Evolutionary conservation across 2,888 invertebrate genomes (phyloP).

Genomic region (Tachina lurida): DNA sequence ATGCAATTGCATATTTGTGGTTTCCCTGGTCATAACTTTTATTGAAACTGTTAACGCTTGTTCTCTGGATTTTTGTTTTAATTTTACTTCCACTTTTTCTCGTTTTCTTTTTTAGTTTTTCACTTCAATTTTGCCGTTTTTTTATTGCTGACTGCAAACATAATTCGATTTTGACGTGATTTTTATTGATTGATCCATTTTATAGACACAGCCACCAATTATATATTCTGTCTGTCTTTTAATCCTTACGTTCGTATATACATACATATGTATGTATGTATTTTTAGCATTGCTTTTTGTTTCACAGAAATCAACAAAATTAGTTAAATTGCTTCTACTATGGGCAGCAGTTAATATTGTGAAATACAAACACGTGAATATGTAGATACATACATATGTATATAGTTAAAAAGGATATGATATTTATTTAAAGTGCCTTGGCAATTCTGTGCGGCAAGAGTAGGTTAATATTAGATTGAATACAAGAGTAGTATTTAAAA

Average conservation of each 20-base stretch:
- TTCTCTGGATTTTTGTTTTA: conserved; percentile 3
- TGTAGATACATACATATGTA: too few species aligned
- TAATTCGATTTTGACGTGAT: conserved; percentile 53
- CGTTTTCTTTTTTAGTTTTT: conserved; percentile 14
- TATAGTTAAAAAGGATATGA: too few species aligned
- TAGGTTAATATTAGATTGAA: too few species aligned
- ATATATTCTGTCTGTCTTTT: neutral
- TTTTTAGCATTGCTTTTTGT: conserved; percentile 5
- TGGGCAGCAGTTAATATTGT: neutral
- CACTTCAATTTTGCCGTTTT: neutral
- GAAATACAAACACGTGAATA: too few species aligned
- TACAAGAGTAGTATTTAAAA: too few species aligned
- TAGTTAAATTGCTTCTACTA: conserved; percentile 2
- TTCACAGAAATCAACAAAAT: neutral
- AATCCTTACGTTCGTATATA: neutral
- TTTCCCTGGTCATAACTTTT: conserved; percentile 44
- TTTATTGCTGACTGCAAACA: conserved; percentile 28
- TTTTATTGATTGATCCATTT: conserved; percentile 55
- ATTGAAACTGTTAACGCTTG: conserved; percentile 46
- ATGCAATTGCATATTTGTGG: too few species aligned
- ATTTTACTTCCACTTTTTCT: neutral
- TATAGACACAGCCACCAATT: conserved; percentile 1
- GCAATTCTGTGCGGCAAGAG: too few species aligned
- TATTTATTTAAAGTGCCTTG: too few species aligned
- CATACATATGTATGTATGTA: too few species aligned